phyloP scores from a whole-genome alignment of 2,888 invertebrate species.

The Aromia moschata region DNA sequence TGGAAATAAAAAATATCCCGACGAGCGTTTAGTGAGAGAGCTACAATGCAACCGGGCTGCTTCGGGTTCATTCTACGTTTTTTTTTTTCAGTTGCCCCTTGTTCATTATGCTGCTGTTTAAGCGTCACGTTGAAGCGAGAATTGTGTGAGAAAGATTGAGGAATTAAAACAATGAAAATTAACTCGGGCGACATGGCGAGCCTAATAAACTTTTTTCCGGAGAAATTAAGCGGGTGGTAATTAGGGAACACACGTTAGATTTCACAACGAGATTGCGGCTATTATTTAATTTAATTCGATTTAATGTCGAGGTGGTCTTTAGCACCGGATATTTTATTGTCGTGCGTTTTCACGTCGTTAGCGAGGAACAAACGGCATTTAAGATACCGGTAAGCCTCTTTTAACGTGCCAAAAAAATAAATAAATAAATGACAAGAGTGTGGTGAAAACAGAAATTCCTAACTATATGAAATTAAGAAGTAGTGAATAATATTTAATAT shows the following conservation, averaged over 20 bases:
- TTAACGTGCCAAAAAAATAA: too few species aligned
- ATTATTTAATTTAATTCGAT: constrained; percentile 29
- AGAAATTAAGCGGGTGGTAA: constrained; percentile 28
- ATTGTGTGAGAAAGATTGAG: constrained; percentile 39
- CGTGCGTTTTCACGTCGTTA: neutral
- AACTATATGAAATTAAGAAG: too few species aligned
- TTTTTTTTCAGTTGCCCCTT: constrained; percentile 32
- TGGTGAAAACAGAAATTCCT: too few species aligned
- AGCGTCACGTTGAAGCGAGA: constrained; percentile 34
- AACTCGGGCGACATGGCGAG: constrained; percentile 28
- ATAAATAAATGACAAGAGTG: too few species aligned
- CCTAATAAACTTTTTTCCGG: constrained; percentile 32
- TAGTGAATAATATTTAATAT: too few species aligned
- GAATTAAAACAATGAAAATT: constrained; percentile 40
- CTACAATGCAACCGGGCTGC: constrained; percentile 39
- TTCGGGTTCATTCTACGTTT: too few species aligned
- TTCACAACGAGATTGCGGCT: constrained; percentile 23
- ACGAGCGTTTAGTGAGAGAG: constrained; percentile 40
- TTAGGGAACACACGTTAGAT: constrained; percentile 33
- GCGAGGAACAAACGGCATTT: neutral
- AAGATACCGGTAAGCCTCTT: too few species aligned
- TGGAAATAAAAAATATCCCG: constrained; percentile 45
- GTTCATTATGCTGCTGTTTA: constrained; percentile 41
- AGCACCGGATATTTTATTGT: neutral
- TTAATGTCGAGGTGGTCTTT: constrained; percentile 26